Evolutionary conservation across 2,888 invertebrate species (phyloP).

Genomic region (Galeruca laticollis): DNA sequence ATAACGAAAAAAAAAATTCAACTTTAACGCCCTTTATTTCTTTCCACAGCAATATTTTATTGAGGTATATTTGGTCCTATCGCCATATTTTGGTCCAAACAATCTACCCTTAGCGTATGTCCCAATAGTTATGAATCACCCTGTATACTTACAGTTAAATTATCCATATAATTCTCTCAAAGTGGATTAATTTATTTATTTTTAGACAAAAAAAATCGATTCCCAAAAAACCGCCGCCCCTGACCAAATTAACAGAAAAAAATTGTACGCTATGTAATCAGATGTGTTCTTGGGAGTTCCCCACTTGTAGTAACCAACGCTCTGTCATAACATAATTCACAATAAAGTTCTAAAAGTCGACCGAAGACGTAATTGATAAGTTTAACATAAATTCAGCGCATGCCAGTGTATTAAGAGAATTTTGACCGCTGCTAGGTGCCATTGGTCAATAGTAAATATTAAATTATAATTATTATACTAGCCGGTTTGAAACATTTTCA

Average conservation of each 20-base stretch:
- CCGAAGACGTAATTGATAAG: not conserved
- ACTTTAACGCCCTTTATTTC: too few relatives aligned
- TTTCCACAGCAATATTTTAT: too few relatives aligned
- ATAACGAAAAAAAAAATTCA: too few relatives aligned
- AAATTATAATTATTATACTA: not conserved
- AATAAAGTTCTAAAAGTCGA: slow-evolving; percentile 10
- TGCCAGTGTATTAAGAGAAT: not conserved
- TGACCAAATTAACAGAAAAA: not conserved
- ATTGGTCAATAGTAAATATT: not conserved
- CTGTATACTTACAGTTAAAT: too few relatives aligned
- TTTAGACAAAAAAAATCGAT: not conserved
- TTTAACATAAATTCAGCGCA: not conserved
- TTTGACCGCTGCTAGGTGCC: not conserved
- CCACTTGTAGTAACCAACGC: slow-evolving; percentile 18
- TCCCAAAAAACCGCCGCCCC: not conserved
- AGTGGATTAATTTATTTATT: not conserved
- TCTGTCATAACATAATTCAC: not conserved
- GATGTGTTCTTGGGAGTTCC: slow-evolving; percentile 31
- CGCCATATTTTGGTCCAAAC: too few relatives aligned
- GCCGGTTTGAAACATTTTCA: slow-evolving; percentile 10
- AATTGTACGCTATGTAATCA: slow-evolving; percentile 1
- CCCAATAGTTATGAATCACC: too few relatives aligned
- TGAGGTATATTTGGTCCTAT: too few relatives aligned
- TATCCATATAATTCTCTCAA: too few relatives aligned
- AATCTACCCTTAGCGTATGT: too few relatives aligned